These are phyloP conservation scores for Ashinkailepas kermadecensis DNA, from an alignment of 2,888 invertebrate species.

Conservation along the genomic window DNA sequence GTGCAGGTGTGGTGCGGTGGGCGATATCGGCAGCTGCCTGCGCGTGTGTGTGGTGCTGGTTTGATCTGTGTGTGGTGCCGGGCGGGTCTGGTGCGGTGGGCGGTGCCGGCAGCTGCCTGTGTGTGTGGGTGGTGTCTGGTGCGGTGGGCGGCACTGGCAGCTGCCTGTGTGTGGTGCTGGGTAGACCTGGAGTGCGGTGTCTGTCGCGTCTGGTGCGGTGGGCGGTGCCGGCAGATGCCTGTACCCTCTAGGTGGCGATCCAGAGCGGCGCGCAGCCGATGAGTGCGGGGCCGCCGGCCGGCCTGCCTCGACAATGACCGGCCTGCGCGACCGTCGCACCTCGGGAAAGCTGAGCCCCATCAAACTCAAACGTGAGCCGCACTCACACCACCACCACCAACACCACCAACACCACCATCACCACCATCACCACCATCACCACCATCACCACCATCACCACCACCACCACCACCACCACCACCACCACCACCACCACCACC, in stretches of 20 bases:
- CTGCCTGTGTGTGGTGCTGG: no score
- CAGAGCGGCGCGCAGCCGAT: not conserved
- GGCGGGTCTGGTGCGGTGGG: not conserved
- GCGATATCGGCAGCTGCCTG: no score
- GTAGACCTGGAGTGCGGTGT: not conserved
- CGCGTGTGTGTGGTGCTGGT: no score
- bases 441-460: not conserved
- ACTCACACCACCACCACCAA: not conserved
- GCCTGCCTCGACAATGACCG: not conserved
- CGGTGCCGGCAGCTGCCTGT: not conserved
- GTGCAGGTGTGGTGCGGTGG: no score
- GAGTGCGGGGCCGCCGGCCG: not conserved
- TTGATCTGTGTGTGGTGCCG: not conserved
- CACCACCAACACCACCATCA: not conserved
- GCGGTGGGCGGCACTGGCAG: no score
- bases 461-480: not conserved
- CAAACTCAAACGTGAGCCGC: slow-evolving; percentile 15
- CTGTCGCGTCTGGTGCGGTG: not conserved
- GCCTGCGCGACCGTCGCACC: slow-evolving; percentile 4
- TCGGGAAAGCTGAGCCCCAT: not conserved
- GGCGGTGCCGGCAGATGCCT: not conserved
- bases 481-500: not conserved
- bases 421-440: not conserved
- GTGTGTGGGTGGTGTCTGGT: not conserved
- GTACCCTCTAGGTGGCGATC: not conserved